Evolutionary conservation across 2,888 invertebrate species (phyloP), one percentile per base, ranked within the genome.

Genomic region (Eurytoma californica): DNA sequence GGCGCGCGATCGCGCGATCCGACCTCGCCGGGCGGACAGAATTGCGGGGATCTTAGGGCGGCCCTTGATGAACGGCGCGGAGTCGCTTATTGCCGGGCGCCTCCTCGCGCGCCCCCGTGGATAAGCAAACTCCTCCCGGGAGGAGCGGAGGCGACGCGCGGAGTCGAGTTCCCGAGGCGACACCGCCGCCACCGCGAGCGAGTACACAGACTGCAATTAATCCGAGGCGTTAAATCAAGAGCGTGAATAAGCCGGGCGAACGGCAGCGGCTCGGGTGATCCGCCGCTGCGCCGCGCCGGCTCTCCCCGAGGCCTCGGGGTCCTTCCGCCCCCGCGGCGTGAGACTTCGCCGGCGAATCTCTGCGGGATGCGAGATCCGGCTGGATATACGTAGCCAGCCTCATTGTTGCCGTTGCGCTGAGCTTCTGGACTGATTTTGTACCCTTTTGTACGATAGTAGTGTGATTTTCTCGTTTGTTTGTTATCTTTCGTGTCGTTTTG

Each of bases 171-270:
- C 18, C 49, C 39, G 39, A 39, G 0, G 39, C 39, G 39, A 39
- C 39, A 39, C 39, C 39, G 39, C 39, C 55, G 47, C 18, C 67
- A 39, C 51, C 70, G 49, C 68, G 83, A 81, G 82, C 80, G 70
- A 80, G 85, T 83, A 84, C 85, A 84, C 85, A 82, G 86, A 84
- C 86, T 86, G 85, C 87, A 88, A 89, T 89, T 88, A 89, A 88
- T 88, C 86, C 86, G 81, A 86, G 86, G 85, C 86, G 88, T 87
- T 88, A 87, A 88, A 87, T 88, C 86, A 87, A 86, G 86, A 82
- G 86, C 82, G 84, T 85, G 86, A 86, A 88, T 87, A 83, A 84
- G 65, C 81, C 80, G 79, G 30, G 65, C 16, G 53, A 53, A 39
- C 39, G 39, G 47, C 47, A 2, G 60, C 28, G 66, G 70, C 14